phyloP scores from a whole-genome alignment of 2,113 vertebrate genomes.

The Phrynocephalus versicolor region DNA sequence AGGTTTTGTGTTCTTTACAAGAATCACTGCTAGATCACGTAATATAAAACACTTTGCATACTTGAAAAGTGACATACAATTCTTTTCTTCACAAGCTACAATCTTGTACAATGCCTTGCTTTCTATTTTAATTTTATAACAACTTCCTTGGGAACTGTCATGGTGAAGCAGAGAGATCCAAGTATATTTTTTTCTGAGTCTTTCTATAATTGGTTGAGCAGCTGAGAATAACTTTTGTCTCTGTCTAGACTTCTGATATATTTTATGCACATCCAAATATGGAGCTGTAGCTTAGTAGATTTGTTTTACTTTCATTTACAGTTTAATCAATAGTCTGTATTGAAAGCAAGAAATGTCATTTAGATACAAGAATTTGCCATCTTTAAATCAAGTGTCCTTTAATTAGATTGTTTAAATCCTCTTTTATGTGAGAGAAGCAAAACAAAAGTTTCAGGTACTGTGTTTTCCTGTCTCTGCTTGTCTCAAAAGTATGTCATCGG shows the following conservation, averaged over 20 bases:
- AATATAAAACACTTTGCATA: not conserved
- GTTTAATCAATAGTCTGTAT: conserved; percentile 3
- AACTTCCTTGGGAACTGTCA: not conserved
- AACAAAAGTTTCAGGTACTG: conserved; percentile 13
- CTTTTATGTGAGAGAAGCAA: conserved; percentile 26
- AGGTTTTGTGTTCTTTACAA: not conserved
- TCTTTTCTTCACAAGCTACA: not conserved
- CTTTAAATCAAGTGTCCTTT: conserved; percentile 23
- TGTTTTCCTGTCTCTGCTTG: conserved; percentile 21
- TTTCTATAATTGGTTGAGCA: too few species aligned
- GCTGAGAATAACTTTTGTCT: not conserved
- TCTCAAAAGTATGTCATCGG: conserved; percentile 30
- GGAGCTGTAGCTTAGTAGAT: not conserved
- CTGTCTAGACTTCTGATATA: too few species aligned
- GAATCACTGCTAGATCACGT: not conserved
- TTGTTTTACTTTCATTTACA: not conserved
- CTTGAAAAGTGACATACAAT: not conserved
- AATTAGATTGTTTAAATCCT: conserved; percentile 28
- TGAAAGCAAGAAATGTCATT: not conserved
- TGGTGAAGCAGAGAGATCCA: not conserved
- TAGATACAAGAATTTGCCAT: not conserved
- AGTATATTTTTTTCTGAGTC: not conserved
- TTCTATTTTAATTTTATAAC: not conserved
- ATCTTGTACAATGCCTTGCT: not conserved
- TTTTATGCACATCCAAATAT: not conserved